Base-by-base conservation (phyloP, 2,888 invertebrate species). In the Cremastinae sp. region DNA sequence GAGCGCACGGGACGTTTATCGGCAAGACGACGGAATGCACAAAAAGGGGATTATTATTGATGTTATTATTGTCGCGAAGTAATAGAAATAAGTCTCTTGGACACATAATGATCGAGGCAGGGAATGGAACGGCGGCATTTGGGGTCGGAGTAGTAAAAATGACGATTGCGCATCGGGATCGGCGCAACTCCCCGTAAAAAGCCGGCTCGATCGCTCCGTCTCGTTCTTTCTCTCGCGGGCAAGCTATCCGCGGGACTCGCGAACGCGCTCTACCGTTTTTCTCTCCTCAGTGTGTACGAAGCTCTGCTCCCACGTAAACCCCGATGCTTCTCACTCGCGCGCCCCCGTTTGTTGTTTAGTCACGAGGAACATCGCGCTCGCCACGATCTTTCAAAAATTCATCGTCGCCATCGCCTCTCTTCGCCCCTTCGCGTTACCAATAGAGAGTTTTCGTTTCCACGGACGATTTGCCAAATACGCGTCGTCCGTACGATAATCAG, bases 181-280 rank as follows among this genome's bases (percentile, higher is more conserved):
- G 20, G 76, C 76, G 76, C 76, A 76, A 64, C 68, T 73, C 76
- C 73, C 76, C 69, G 59, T 64, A 61, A 61, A 76, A 65, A 73
- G 69, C 71, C 69, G 69, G 53, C 43, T 64, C n/a, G 22, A 41
- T 51, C 22, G 36, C 49, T 58, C 36, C 7, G 56, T 7, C 68
- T 16, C 28, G n/a, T 16, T 16, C 28, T 45, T 14, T 12, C 22
- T 28, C 34, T 9, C 49, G 47, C 43, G 65, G 36, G 3, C 36
- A 7, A 12, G n/a, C 16, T 10, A 56, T 9, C 14, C 2, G 9
- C 53, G 14, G 8, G 3, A 16, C 38, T 36, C 51, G 34, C 65
- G 38, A 12, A 41, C 38, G 43, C 10, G 22, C 62, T 38, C 36
- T 12, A 10, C 47, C 16, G 53, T 28, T 16, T 49, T 16, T 3